Evolutionary conservation across 2,888 invertebrate species (phyloP).

Genomic region (Salticus scenicus): DNA sequence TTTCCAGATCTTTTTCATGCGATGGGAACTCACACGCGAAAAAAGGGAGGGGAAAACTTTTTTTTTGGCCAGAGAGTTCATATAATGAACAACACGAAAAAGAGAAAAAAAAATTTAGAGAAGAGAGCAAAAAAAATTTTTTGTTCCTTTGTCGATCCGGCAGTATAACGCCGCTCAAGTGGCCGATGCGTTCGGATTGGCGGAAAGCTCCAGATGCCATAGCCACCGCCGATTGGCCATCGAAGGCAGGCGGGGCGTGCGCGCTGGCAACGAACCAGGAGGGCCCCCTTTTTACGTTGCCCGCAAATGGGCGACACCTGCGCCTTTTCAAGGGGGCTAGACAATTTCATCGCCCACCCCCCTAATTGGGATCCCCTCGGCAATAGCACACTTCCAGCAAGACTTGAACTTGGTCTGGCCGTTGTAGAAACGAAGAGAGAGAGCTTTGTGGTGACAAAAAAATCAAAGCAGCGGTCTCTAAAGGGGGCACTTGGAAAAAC

Average conservation of each 20-base stretch:
- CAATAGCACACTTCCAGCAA: background rate
- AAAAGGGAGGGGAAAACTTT: conserved; percentile 18
- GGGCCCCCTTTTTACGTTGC: conserved; percentile 59
- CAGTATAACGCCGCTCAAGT: conserved; percentile 58
- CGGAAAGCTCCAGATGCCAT: conserved; percentile 67
- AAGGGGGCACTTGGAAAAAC: conserved; percentile 5
- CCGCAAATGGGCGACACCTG: conserved; percentile 69
- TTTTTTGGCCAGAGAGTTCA: conserved; percentile 7
- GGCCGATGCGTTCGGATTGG: conserved; percentile 58
- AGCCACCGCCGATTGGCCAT: conserved; percentile 45
- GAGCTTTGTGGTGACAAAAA: conserved; percentile 35
- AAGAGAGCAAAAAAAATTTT: conserved; percentile 11
- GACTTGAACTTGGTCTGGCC: conserved; percentile 14
- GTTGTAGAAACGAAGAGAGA: conserved; percentile 11
- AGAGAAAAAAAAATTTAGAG: conserved; percentile 29
- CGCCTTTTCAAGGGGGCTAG: conserved; percentile 61
- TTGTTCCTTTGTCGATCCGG: conserved; percentile 30
- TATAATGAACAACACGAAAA: conserved; percentile 55
- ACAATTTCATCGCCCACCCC: conserved; percentile 35
- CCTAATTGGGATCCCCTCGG: background rate
- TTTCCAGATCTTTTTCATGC: conserved; percentile 23
- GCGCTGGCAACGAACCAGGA: conserved; percentile 55
- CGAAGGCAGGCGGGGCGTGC: conserved; percentile 55
- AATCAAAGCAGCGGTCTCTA: conserved; percentile 37
- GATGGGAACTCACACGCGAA: conserved; percentile 49